Evolutionary conservation across 2,888 invertebrate genomes (phyloP).

Genomic region (Tachina lurida): DNA sequence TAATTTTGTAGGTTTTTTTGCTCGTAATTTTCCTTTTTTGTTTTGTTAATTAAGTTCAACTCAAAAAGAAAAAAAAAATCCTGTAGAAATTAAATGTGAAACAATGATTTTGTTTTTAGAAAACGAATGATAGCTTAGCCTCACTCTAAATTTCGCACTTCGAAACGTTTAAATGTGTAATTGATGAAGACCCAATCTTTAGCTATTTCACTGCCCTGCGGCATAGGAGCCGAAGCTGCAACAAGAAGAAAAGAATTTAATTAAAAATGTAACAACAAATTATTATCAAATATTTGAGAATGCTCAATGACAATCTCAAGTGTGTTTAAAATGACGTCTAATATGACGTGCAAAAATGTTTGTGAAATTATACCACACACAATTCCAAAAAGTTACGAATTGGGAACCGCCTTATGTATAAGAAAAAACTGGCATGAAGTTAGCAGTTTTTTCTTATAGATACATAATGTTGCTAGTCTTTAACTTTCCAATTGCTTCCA

Average conservation of each 20-base stretch:
- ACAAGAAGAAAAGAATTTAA: slow-evolving; percentile 70
- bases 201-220: slow-evolving; percentile 95
- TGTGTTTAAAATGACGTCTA: too few species aligned
- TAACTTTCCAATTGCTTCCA: too few species aligned
- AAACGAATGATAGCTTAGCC: slow-evolving; percentile 70
- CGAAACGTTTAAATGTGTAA: slow-evolving; percentile 99
- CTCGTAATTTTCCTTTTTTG: slow-evolving; percentile 7
- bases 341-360: too few species aligned
- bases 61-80: slow-evolving; percentile 40
- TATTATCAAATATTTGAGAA: background rate
- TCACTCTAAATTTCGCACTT: slow-evolving; percentile 85
- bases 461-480: too few species aligned
- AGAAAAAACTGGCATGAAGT: too few species aligned
- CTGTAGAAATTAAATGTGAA: slow-evolving; percentile 45
- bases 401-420: too few species aligned
- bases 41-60: slow-evolving; percentile 63
- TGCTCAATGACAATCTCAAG: too few species aligned
- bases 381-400: too few species aligned
- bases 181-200: slow-evolving; percentile 99
- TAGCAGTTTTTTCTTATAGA: too few species aligned
- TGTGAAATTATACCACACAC: too few species aligned
- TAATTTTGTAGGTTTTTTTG: slow-evolving; percentile 28
- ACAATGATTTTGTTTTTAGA: slow-evolving; percentile 49
- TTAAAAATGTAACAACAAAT: background rate
- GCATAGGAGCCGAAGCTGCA: slow-evolving; percentile 92